phyloP scores from a whole-genome alignment of 2,888 invertebrate species.

The Caenorhabditis angaria region DNA sequence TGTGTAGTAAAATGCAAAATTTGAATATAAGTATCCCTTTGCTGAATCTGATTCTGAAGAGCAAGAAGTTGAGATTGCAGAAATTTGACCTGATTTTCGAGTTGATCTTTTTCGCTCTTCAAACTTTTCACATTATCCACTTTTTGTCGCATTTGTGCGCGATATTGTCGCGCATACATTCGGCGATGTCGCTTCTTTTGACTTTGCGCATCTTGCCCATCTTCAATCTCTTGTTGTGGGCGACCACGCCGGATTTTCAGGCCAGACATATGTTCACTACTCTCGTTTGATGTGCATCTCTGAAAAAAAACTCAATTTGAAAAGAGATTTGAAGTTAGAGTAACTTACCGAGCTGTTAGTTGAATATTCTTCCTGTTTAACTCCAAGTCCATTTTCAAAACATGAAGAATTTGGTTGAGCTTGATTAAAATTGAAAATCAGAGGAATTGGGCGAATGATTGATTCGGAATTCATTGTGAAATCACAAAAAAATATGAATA shows the following conservation, averaged over 20 bases:
- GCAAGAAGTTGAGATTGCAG: slow-evolving; percentile 22
- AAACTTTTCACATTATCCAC: slow-evolving; percentile 56
- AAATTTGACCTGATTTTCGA: slow-evolving; percentile 30
- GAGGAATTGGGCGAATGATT: slow-evolving; percentile 28
- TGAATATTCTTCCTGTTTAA: slow-evolving; percentile 8
- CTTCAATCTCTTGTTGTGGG: slow-evolving; percentile 59
- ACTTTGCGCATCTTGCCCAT: slow-evolving; percentile 52
- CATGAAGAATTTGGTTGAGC: slow-evolving; percentile 22
- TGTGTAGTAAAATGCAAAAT: slow-evolving; percentile 13
- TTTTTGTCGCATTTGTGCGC: slow-evolving; percentile 53
- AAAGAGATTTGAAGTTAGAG: not conserved
- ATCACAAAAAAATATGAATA: slow-evolving; percentile 6
- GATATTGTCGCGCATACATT: slow-evolving; percentile 54
- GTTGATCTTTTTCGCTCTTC: slow-evolving; percentile 40
- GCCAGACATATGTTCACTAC: slow-evolving; percentile 7
- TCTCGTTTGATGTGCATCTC: slow-evolving; percentile 41
- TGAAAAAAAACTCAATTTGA: slow-evolving; percentile 13
- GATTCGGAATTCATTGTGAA: slow-evolving; percentile 9
- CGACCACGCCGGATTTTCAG: slow-evolving; percentile 46
- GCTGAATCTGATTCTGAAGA: slow-evolving; percentile 24
- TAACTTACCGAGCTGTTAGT: slow-evolving; percentile 31
- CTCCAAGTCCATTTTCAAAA: slow-evolving; percentile 10
- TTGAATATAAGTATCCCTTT: slow-evolving; percentile 32
- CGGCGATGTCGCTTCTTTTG: slow-evolving; percentile 53
- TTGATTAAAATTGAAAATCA: slow-evolving; percentile 20